phyloP scores from a whole-genome alignment of 2,888 invertebrate species.

The Clivina fossor region DNA sequence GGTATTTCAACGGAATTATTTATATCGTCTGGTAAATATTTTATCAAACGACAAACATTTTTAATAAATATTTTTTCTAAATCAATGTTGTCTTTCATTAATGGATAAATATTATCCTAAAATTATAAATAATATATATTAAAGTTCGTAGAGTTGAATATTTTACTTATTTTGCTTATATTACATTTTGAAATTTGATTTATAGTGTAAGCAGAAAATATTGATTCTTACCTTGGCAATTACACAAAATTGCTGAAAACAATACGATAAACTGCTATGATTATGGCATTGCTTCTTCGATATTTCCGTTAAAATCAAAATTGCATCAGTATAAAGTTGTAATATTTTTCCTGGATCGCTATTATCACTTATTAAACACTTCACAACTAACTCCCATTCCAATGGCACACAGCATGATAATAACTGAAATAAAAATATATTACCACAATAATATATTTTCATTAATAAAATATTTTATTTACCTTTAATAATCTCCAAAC shows the following conservation, averaged over 20 bases:
- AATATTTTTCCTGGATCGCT: constrained; percentile 12
- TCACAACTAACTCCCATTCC: constrained; percentile 21
- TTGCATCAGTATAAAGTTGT: constrained; percentile 18
- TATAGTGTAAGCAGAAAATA: too few relatives aligned
- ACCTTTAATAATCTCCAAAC: constrained; percentile 24
- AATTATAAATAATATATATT: constrained; percentile 14
- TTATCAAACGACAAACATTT: constrained; percentile 29
- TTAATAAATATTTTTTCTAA: constrained; percentile 25
- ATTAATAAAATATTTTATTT: constrained; percentile 6
- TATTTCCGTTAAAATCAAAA: constrained; percentile 29
- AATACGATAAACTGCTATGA: constrained; percentile 27
- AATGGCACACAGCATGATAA: constrained; percentile 22
- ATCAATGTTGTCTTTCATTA: neutral
- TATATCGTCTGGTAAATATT: constrained; percentile 22
- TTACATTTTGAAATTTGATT: too few relatives aligned
- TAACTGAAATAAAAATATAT: constrained; percentile 14
- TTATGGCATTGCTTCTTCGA: constrained; percentile 20
- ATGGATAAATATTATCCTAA: constrained; percentile 16
- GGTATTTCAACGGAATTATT: constrained; percentile 26
- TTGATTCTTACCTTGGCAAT: constrained; percentile 19
- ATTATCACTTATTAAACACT: constrained; percentile 17
- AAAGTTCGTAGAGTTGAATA: neutral
- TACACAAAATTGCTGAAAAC: constrained; percentile 30
- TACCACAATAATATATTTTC: neutral
- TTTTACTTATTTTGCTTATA: too few relatives aligned